Conservation (phyloP, 2,797 vertebrate species). For the Gouania willdenowi region DNA sequence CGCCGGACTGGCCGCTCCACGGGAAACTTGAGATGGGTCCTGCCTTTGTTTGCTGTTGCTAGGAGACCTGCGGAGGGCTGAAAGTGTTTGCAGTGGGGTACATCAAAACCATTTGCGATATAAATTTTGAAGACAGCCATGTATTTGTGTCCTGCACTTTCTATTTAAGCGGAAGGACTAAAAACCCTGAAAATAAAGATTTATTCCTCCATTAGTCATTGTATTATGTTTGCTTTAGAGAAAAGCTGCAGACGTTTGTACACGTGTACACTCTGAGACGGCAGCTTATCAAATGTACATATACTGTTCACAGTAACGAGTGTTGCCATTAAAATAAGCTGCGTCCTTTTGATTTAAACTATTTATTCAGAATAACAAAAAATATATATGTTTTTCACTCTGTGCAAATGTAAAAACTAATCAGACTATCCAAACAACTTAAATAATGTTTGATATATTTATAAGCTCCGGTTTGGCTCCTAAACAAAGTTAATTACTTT, state of each 20-base stretch:
- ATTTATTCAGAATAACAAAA: neutral
- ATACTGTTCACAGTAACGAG: neutral
- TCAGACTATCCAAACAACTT: conserved; percentile 29
- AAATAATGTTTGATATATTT: conserved; percentile 57
- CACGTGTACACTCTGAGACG: conserved; percentile 15
- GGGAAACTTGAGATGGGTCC: conserved; percentile 82
- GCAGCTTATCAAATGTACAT: conserved; percentile 4
- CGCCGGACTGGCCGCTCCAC: conserved; percentile 73
- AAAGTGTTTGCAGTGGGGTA: conserved; percentile 81
- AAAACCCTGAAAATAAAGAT: conserved; percentile 63
- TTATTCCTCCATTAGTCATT: conserved; percentile 37
- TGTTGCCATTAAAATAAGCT: too few relatives aligned
- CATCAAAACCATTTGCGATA: conserved; percentile 83
- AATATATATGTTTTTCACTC: conserved; percentile 11
- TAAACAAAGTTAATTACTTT: conserved; percentile 69
- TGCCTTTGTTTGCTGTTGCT: conserved; percentile 86
- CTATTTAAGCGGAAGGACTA: conserved; percentile 58
- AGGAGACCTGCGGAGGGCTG: conserved; percentile 76
- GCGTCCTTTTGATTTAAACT: too few relatives aligned
- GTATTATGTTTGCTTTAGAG: conserved; percentile 34
- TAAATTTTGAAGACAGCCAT: conserved; percentile 78
- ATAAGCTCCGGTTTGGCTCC: conserved; percentile 56
- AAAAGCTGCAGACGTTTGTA: conserved; percentile 23
- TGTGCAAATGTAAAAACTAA: conserved; percentile 9
- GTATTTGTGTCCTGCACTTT: conserved; percentile 63